A percentile compares a stretch with the other conserved stretches of the same genome.
These are phyloP conservation scores for Noctilio leporinus DNA, from an alignment of 2,113 vertebrate genomes.

Conservation along the genomic window DNA sequence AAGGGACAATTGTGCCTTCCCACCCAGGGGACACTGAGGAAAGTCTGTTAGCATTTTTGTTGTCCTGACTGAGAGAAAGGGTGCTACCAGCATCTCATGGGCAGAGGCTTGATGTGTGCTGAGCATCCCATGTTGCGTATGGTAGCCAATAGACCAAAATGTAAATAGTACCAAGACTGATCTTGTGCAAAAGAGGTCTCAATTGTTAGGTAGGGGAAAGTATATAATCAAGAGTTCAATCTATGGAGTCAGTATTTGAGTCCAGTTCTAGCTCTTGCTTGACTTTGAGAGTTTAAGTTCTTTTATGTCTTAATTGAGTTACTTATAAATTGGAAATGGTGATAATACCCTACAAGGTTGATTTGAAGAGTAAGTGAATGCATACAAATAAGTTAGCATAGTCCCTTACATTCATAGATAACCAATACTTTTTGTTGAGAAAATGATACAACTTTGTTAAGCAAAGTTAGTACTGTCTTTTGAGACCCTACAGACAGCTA, in stretches of 20 bases:
- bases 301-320: neutral
- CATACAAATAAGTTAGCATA: neutral
- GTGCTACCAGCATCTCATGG: fast-evolving
- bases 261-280: neutral
- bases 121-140: neutral
- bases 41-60: neutral
- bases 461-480: neutral
- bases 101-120: neutral
- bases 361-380: neutral
- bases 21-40: neutral
- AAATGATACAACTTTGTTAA: neutral
- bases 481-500: neutral
- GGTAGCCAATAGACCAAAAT: neutral
- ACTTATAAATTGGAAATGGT: neutral
- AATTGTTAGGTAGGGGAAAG: neutral
- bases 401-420: neutral
- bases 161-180: neutral
- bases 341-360: neutral
- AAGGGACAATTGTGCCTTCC: neutral
- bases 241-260: neutral
- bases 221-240: neutral
- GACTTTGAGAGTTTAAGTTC: neutral
- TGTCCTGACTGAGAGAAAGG: neutral
- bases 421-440: neutral
- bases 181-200: neutral